phyloP scores from a whole-genome alignment of 2,797 vertebrate species.

The Tadarida brasiliensis region DNA sequence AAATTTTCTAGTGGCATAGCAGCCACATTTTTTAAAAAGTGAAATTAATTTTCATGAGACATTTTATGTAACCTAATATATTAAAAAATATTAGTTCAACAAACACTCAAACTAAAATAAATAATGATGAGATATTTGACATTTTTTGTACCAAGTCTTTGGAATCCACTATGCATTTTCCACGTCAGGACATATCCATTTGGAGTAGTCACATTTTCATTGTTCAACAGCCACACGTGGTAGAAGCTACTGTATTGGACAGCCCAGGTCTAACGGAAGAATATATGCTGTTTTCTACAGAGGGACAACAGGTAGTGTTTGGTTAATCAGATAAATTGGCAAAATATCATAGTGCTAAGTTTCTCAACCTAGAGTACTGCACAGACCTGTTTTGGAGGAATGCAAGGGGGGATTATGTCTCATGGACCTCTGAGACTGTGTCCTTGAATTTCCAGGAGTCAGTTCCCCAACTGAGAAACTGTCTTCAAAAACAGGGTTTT shows the following conservation, averaged over 20 bases:
- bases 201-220: background rate
- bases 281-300: background rate
- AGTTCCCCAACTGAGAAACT: background rate
- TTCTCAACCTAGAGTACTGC: background rate
- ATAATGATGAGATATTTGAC: background rate
- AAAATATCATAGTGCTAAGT: background rate
- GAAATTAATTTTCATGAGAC: slow-evolving; percentile 29
- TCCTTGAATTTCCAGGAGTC: background rate
- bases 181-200: background rate
- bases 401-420: background rate
- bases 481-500: background rate
- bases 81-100: slow-evolving; percentile 33
- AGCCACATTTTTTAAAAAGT: background rate
- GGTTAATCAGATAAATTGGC: background rate
- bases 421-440: background rate
- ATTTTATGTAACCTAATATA: background rate
- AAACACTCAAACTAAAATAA: slow-evolving; percentile 23
- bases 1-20: background rate
- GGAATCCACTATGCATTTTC: background rate
- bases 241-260: background rate
- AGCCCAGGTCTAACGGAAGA: background rate
- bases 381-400: background rate
- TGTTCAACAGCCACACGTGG: background rate
- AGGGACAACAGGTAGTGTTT: background rate
- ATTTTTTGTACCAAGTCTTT: background rate